These are phyloP conservation scores for Nesidiocoris tenuis DNA, from an alignment of 2,888 invertebrate genomes.

Conservation along the genomic window DNA sequence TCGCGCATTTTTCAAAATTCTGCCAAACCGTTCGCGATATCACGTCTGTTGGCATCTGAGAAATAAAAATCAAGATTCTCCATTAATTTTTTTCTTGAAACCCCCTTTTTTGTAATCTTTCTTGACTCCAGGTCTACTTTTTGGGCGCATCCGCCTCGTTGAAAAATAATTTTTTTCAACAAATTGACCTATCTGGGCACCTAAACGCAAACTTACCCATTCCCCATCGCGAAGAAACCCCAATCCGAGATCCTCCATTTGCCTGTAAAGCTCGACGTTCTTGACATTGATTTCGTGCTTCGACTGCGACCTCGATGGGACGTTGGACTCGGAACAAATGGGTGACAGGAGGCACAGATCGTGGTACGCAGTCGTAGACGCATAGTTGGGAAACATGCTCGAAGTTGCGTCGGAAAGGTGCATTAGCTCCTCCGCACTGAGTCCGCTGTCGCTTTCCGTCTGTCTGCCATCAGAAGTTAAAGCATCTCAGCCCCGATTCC, in stretches of 20 bases:
- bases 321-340: neutral
- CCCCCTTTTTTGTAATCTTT: too few relatives aligned
- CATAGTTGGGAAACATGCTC: neutral
- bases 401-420: neutral
- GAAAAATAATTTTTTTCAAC: too few relatives aligned
- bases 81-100: too few relatives aligned
- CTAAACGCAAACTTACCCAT: conserved; percentile 29
- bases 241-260: conserved; percentile 38
- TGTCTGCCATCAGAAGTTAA: too few relatives aligned
- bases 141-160: too few relatives aligned
- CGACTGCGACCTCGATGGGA: neutral
- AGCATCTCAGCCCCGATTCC: too few relatives aligned
- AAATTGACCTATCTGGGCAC: neutral
- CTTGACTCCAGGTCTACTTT: too few relatives aligned
- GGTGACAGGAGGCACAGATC: conserved; percentile 9
- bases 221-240: conserved; percentile 29
- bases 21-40: conserved; percentile 23
- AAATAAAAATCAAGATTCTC: neutral
- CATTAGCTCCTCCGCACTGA: neutral
- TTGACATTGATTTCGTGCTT: neutral
- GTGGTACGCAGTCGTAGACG: neutral
- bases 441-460: neutral
- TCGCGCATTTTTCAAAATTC: conserved; percentile 24
- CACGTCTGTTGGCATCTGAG: conserved; percentile 39
- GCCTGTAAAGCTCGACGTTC: conserved; percentile 30